Evolutionary conservation across 2,888 invertebrate species (phyloP).

Genomic region (Invenusta paracnida): DNA sequence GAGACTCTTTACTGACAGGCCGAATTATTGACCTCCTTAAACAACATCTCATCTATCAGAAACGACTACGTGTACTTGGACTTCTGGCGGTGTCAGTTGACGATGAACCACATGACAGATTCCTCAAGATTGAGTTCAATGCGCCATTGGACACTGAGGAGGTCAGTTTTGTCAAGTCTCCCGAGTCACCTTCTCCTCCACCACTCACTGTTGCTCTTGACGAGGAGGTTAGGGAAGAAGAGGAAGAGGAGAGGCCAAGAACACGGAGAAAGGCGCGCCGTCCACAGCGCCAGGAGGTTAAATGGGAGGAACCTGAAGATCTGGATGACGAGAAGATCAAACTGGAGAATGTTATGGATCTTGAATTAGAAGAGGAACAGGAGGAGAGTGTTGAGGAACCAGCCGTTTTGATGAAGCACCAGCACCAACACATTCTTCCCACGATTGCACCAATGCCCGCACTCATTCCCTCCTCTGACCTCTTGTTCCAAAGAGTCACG

Average conservation of each 20-base stretch:
- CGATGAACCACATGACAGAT: constrained; percentile 8
- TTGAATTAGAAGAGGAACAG: neutral
- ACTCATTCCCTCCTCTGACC: neutral
- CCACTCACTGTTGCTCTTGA: neutral
- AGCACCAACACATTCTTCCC: too few relatives aligned
- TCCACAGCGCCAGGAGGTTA: neutral
- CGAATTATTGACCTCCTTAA: neutral
- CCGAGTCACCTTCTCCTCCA: neutral
- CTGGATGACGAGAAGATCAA: neutral
- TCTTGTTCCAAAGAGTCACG: neutral
- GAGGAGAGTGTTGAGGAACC: neutral
- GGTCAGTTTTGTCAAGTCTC: neutral
- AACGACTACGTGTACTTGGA: neutral
- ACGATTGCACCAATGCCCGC: neutral
- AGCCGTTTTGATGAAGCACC: neutral
- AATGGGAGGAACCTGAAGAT: neutral
- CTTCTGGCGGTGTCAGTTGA: neutral
- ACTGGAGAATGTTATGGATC: neutral
- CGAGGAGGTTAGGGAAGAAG: neutral
- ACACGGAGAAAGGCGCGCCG: neutral
- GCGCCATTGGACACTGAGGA: neutral
- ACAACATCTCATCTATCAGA: neutral
- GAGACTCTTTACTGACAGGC: neutral
- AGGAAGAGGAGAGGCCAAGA: too few relatives aligned
- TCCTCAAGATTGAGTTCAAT: constrained; percentile 19